Percentiles rank a stretch among this genome's conserved stretches.
Conservation (phyloP, 2,797 vertebrate species). For the Mallotus villosus region DNA sequence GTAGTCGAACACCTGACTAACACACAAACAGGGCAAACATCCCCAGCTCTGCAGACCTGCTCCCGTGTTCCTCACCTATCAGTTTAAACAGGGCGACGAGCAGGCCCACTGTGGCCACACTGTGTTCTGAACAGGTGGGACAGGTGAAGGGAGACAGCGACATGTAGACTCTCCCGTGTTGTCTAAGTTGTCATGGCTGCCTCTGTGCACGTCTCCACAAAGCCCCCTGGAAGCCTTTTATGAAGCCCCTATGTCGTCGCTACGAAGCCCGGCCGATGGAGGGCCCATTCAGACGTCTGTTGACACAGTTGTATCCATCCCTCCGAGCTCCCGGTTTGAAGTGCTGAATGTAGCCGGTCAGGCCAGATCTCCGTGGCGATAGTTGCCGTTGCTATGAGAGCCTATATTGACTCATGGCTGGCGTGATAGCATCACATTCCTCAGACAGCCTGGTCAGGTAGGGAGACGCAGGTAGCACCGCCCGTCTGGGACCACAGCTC, state of each 20-base stretch:
- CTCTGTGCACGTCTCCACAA: neutral
- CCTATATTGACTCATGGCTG: too few relatives aligned
- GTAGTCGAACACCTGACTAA: too few relatives aligned
- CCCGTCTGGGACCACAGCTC: neutral
- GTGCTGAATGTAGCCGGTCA: too few relatives aligned
- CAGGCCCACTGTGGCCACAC: too few relatives aligned
- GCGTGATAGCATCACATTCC: slow-evolving; percentile 12
- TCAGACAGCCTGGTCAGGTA: neutral
- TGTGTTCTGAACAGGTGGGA: too few relatives aligned
- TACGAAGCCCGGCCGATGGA: neutral
- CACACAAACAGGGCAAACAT: too few relatives aligned
- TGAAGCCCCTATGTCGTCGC: neutral
- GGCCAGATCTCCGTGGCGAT: too few relatives aligned
- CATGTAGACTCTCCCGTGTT: neutral
- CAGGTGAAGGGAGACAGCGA: neutral
- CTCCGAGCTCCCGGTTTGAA: neutral
- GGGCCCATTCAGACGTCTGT: slow-evolving; percentile 2
- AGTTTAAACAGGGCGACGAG: too few relatives aligned
- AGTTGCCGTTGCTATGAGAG: too few relatives aligned
- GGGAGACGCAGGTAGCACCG: neutral
- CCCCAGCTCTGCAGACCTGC: too few relatives aligned
- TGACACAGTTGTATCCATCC: neutral
- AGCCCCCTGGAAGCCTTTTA: too few relatives aligned
- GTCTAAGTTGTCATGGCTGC: neutral
- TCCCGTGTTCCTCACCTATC: too few relatives aligned